Percentiles rank a stretch among this genome's conserved stretches.
phyloP scores from a whole-genome alignment of 2,888 invertebrate genomes.

The Galerucella calmariensis region DNA sequence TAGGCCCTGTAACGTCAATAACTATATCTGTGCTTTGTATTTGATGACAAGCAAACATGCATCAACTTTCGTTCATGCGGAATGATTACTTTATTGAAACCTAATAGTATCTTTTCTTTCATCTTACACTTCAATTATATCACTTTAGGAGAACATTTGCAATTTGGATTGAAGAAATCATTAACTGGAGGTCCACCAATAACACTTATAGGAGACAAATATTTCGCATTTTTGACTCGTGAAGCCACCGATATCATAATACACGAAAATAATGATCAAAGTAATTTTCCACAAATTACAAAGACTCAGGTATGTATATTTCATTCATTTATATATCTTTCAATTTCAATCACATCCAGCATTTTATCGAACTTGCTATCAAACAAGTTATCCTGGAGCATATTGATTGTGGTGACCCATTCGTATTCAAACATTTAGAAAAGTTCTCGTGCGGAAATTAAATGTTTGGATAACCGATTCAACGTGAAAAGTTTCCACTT shows the following conservation, averaged over 20 bases:
- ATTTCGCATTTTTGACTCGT: conserved; percentile 64
- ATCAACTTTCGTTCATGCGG: too few species aligned
- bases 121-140: neutral
- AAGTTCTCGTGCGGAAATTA: conserved; percentile 9
- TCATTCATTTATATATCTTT: too few species aligned
- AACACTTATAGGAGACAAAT: conserved; percentile 61
- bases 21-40: too few species aligned
- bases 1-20: too few species aligned
- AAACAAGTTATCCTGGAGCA: too few species aligned
- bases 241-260: conserved; percentile 69
- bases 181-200: conserved; percentile 71
- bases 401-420: neutral
- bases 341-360: too few species aligned
- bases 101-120: too few species aligned
- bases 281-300: conserved; percentile 67
- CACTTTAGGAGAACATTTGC: conserved; percentile 45
- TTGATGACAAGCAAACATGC: too few species aligned
- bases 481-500: neutral
- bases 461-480: conserved; percentile 1
- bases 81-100: too few species aligned
- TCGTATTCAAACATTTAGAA: neutral
- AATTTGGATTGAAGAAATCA: conserved; percentile 64
- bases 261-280: conserved; percentile 66
- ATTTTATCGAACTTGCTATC: too few species aligned
- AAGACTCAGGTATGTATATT: conserved; percentile 66